Conservation (phyloP, 2,113 vertebrate genomes). For the Girardinichthys multiradiatus region DNA sequence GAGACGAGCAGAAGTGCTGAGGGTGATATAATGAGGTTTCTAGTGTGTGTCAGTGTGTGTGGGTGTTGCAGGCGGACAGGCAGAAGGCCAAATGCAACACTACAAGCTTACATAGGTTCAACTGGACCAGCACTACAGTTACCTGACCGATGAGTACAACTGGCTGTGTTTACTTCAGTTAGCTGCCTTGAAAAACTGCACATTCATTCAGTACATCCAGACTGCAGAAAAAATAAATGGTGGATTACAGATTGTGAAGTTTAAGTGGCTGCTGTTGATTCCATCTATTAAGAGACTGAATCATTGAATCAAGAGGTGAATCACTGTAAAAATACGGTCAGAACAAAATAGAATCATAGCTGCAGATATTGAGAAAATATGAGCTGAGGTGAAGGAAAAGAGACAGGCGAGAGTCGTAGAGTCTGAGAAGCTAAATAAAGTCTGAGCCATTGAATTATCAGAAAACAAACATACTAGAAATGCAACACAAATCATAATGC, state of each 20-base stretch:
- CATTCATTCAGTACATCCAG: constrained; percentile 32
- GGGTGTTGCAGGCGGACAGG: constrained; percentile 44
- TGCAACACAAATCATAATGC: constrained; percentile 1
- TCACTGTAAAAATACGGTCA: not conserved
- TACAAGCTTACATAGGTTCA: constrained; percentile 52
- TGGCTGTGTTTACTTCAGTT: constrained; percentile 50
- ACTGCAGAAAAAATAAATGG: constrained; percentile 37
- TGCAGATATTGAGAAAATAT: not conserved
- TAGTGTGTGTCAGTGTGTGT: constrained; percentile 7
- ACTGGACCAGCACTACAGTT: constrained; percentile 53
- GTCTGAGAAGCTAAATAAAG: no score
- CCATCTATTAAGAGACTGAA: not conserved
- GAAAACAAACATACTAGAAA: constrained; percentile 15
- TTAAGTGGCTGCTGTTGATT: not conserved
- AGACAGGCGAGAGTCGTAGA: not conserved
- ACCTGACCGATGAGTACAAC: constrained; percentile 56
- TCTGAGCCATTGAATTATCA: not conserved
- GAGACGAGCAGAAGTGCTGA: constrained; percentile 46
- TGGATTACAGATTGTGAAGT: constrained; percentile 5
- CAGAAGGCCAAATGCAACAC: constrained; percentile 61
- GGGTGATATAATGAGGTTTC: constrained; percentile 58
- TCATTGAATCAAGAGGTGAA: no score
- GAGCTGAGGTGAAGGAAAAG: not conserved
- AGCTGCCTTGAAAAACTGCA: constrained; percentile 50
- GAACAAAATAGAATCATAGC: not conserved